Evolutionary conservation across 2,888 invertebrate species (phyloP).

Genomic region (Acrobasis suavella): DNA sequence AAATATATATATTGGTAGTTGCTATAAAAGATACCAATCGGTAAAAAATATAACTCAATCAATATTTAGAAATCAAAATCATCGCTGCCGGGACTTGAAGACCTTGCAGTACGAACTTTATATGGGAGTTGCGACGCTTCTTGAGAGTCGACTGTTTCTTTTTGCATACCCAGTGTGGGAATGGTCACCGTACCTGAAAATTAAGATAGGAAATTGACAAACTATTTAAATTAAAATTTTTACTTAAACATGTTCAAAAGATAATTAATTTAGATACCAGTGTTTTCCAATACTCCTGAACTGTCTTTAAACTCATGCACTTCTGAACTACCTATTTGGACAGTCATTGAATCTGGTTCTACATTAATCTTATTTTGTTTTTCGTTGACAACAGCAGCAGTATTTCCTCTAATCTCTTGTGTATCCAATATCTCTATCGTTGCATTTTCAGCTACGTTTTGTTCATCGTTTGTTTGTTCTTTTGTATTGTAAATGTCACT

Average conservation of each 20-base stretch:
- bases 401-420: not conserved
- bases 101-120: conserved; percentile 36
- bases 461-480: not conserved
- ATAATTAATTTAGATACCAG: not conserved
- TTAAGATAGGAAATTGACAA: not conserved
- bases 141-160: not conserved
- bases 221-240: no score
- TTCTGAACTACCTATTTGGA: conserved; percentile 52
- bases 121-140: conserved; percentile 26
- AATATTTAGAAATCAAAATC: conserved; percentile 61
- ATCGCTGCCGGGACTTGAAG: conserved; percentile 58
- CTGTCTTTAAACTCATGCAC: conserved; percentile 39
- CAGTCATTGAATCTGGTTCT: conserved; percentile 46
- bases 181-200: not conserved
- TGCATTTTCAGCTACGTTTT: not conserved
- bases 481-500: not conserved
- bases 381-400: not conserved
- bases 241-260: no score
- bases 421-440: not conserved
- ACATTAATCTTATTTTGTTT: not conserved
- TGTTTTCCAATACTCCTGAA: conserved; percentile 35
- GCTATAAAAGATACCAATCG: no score
- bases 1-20: no score
- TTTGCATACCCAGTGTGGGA: not conserved
- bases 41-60: not conserved